Percentiles rank a stretch among this genome's conserved stretches.
phyloP scores from a whole-genome alignment of 2,888 invertebrate genomes.

The Geophilus truncorum region DNA sequence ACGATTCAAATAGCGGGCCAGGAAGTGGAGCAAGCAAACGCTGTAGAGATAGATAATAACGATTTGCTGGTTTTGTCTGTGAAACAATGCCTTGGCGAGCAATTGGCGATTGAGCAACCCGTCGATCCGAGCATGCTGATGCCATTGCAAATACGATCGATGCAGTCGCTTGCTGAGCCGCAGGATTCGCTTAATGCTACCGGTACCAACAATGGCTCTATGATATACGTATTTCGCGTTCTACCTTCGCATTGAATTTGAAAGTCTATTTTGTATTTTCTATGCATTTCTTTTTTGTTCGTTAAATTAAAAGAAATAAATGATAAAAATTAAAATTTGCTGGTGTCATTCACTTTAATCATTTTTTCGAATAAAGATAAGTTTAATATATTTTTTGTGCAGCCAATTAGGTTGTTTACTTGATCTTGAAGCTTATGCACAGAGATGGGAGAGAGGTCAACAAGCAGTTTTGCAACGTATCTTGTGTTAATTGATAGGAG shows the following conservation, averaged over 20 bases:
- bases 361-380: background rate
- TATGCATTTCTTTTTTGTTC: too few relatives aligned
- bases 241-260: background rate
- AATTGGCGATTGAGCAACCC: background rate
- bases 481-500: slow-evolving; percentile 29
- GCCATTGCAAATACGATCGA: background rate
- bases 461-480: slow-evolving; percentile 22
- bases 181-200: too few relatives aligned
- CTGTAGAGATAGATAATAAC: background rate
- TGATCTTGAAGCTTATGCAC: slow-evolving; percentile 13
- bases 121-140: background rate
- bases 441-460: slow-evolving; percentile 25
- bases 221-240: background rate
- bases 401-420: slow-evolving; percentile 13
- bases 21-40: background rate
- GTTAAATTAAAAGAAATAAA: background rate
- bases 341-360: background rate
- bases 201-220: background rate
- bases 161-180: too few relatives aligned
- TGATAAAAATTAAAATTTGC: background rate
- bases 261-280: too few relatives aligned
- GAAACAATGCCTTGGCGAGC: background rate
- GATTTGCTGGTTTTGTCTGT: background rate
- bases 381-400: background rate
- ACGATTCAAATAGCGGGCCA: background rate